Evolutionary conservation across 2,888 invertebrate species (phyloP).

Genomic region (Nomada hirtipes): DNA sequence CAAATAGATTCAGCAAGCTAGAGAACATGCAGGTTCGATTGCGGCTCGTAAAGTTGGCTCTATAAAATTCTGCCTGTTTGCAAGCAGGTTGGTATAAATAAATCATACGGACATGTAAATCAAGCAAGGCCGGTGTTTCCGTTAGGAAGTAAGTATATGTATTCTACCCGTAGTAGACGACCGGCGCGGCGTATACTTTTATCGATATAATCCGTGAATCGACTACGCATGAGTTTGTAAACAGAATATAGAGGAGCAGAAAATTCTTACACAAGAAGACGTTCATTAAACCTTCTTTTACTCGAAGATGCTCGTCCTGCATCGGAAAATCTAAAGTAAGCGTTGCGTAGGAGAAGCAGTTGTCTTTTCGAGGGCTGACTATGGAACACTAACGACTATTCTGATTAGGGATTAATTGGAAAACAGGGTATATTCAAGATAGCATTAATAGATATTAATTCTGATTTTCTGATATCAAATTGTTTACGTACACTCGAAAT

Average conservation of each 20-base stretch:
- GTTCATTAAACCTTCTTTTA: constrained; percentile 27
- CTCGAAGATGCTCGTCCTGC: neutral
- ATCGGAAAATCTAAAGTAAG: no score
- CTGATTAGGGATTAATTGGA: no score
- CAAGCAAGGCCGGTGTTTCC: constrained; percentile 36
- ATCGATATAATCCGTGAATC: constrained; percentile 50
- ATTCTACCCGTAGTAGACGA: constrained; percentile 26
- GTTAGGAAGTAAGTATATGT: constrained; percentile 1
- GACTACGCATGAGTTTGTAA: constrained; percentile 40
- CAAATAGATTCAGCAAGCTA: constrained; percentile 31
- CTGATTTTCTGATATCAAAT: no score
- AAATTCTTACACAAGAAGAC: constrained; percentile 18
- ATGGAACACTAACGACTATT: no score
- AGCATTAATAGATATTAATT: no score
- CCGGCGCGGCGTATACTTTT: constrained; percentile 23
- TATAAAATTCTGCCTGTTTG: constrained; percentile 76
- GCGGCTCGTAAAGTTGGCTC: constrained; percentile 71
- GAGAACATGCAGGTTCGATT: constrained; percentile 44
- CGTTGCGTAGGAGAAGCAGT: neutral
- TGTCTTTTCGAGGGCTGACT: constrained; percentile 2
- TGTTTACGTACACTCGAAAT: no score
- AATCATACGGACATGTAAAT: constrained; percentile 76
- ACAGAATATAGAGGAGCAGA: neutral
- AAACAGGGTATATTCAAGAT: no score
- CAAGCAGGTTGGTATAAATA: constrained; percentile 71